Percentiles rank a stretch among this genome's conserved stretches.
phyloP scores from a whole-genome alignment of 2,797 vertebrate species.

The Sphenodon punctatus region DNA sequence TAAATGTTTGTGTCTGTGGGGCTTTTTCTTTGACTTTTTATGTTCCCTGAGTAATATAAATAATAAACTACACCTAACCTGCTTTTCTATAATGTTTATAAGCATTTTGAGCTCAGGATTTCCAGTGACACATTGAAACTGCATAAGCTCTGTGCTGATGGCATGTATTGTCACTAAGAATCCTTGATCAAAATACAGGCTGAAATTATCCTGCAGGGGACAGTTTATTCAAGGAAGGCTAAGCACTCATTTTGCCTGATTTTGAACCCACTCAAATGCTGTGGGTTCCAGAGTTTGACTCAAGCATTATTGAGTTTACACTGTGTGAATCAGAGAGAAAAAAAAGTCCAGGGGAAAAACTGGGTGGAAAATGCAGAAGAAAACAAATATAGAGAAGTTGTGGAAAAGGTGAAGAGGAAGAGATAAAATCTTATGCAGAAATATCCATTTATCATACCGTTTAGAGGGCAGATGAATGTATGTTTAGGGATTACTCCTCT shows the following conservation, averaged over 20 bases:
- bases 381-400: too few relatives aligned
- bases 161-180: background rate
- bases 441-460: too few relatives aligned
- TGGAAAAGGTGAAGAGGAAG: background rate
- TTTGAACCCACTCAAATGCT: fast-evolving
- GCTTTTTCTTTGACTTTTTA: background rate
- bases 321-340: background rate
- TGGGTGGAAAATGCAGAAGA: background rate
- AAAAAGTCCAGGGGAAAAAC: background rate
- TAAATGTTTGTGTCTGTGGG: background rate
- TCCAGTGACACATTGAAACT: background rate
- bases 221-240: background rate
- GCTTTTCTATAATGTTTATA: background rate
- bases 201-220: background rate
- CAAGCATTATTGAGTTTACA: background rate
- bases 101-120: background rate
- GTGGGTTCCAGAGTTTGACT: background rate
- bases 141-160: background rate
- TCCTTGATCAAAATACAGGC: conserved; percentile 3
- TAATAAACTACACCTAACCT: background rate
- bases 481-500: too few relatives aligned
- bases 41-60: background rate
- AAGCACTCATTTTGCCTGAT: background rate
- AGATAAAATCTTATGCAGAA: background rate
- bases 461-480: too few relatives aligned